Conservation (phyloP, 35 echinoderm and acorn worm genomes). For the Lytechinus pictus region DNA sequence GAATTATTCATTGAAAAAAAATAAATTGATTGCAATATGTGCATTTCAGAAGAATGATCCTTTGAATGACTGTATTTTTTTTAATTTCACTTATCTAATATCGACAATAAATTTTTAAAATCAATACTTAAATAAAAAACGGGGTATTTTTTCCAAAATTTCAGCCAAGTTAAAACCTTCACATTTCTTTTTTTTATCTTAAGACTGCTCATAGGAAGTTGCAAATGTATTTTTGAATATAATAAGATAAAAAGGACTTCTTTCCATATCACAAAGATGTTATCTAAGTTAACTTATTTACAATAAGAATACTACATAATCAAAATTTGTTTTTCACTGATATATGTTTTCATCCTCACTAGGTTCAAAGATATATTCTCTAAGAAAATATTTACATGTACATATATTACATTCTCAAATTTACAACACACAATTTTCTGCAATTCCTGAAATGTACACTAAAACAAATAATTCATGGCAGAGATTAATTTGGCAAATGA, state of each 20-base stretch:
- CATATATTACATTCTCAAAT: neutral
- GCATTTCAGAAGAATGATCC: too few relatives aligned
- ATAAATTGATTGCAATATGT: too few relatives aligned
- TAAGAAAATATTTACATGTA: neutral
- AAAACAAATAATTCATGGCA: neutral
- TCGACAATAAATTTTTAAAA: too few relatives aligned
- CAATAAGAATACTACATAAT: neutral
- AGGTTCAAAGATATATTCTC: neutral
- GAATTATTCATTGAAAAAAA: too few relatives aligned
- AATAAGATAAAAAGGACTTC: neutral
- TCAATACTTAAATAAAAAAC: too few relatives aligned
- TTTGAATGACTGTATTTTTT: too few relatives aligned
- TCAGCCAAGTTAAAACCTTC: neutral
- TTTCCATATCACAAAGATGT: neutral
- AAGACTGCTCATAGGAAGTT: neutral
- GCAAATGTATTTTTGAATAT: neutral
- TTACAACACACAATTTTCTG: neutral
- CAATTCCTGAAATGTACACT: neutral
- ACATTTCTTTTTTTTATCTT: neutral
- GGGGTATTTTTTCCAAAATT: neutral
- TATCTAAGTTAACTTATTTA: neutral
- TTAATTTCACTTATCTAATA: too few relatives aligned
- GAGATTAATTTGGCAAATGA: neutral
- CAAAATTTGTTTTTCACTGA: neutral
- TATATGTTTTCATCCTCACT: neutral